A percentile compares a stretch with the other conserved stretches of the same genome.
These are phyloP conservation scores for Itoplectis maculator DNA, from an alignment of 2,888 invertebrate species.

Conservation along the genomic window DNA sequence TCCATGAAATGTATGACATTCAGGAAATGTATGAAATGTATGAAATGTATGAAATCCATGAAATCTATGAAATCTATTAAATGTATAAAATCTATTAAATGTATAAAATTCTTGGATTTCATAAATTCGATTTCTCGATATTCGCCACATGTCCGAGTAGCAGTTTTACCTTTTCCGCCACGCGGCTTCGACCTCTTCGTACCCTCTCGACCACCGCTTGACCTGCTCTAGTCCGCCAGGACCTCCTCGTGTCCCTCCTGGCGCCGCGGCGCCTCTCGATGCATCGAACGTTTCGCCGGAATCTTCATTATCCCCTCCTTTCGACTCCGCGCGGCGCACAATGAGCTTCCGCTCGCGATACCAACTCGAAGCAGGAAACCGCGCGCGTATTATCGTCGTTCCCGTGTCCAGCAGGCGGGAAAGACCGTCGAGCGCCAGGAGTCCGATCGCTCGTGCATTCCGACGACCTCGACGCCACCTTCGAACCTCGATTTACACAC, in stretches of 20 bases:
- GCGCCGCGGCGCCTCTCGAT: constrained; percentile 5
- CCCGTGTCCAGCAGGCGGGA: constrained; percentile 22
- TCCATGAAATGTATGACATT: too few species aligned
- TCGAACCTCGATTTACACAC: not conserved
- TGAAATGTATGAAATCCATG: too few species aligned
- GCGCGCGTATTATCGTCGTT: constrained; percentile 37
- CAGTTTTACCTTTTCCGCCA: constrained; percentile 16
- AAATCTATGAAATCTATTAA: too few species aligned
- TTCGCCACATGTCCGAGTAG: too few species aligned
- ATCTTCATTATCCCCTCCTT: constrained; percentile 1
- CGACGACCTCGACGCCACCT: not conserved
- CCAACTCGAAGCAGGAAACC: constrained; percentile 17
- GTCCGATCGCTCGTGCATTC: constrained; percentile 45
- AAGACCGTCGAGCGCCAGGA: constrained; percentile 15
- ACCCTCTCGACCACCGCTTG: constrained; percentile 28
- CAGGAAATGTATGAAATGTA: too few species aligned
- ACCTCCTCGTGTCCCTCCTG: constrained; percentile 55
- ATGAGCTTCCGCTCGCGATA: constrained; percentile 23
- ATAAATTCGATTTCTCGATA: too few species aligned
- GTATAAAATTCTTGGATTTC: too few species aligned
- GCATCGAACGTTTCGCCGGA: constrained; percentile 9
- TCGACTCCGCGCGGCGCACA: not conserved
- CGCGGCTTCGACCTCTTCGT: constrained; percentile 30
- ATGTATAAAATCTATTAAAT: too few species aligned
- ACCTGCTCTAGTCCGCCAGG: constrained; percentile 17